A percentile compares a stretch with the other conserved stretches of the same genome.
Evolutionary conservation across 1,140 invertebrate species (phyloP).

Genomic region (Prorops nasuta): DNA sequence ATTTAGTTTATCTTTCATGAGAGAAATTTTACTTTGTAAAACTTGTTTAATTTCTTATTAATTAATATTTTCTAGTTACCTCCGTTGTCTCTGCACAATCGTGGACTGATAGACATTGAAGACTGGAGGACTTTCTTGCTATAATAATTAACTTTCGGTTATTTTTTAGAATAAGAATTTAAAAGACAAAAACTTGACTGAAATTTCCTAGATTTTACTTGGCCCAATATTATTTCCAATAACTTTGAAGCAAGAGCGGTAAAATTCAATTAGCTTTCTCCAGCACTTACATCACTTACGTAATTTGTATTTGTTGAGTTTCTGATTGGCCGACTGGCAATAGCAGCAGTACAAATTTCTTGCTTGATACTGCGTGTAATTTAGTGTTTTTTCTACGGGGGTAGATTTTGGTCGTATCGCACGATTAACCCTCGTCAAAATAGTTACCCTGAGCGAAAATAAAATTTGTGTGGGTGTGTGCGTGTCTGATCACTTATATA

Average conservation of each 20-base stretch:
- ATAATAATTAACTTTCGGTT: no score
- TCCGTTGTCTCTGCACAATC: no score
- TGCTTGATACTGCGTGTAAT: conserved; percentile 10
- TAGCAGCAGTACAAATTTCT: conserved; percentile 10
- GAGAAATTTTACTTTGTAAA: not conserved
- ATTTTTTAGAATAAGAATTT: no score
- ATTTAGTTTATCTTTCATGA: not conserved
- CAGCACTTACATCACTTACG: conserved; percentile 52
- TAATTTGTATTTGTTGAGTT: conserved; percentile 36
- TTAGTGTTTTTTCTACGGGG: not conserved
- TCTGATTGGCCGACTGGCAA: not conserved
- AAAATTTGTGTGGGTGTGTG: no score
- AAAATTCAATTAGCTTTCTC: no score
- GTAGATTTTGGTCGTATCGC: not conserved
- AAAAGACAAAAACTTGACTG: no score
- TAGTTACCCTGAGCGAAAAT: no score
- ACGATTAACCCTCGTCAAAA: not conserved
- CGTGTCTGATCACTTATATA: no score
- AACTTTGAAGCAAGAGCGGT: no score
- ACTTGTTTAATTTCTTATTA: conserved; percentile 29
- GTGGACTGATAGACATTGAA: conserved; percentile 2
- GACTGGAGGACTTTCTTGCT: conserved; percentile 6
- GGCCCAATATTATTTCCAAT: no score
- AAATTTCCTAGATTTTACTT: no score
- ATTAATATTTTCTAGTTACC: no score